Evolutionary conservation across 2,113 vertebrate genomes (phyloP), one percentile per base, ranked within the genome.

Genomic region (Chlorocebus sabaeus): DNA sequence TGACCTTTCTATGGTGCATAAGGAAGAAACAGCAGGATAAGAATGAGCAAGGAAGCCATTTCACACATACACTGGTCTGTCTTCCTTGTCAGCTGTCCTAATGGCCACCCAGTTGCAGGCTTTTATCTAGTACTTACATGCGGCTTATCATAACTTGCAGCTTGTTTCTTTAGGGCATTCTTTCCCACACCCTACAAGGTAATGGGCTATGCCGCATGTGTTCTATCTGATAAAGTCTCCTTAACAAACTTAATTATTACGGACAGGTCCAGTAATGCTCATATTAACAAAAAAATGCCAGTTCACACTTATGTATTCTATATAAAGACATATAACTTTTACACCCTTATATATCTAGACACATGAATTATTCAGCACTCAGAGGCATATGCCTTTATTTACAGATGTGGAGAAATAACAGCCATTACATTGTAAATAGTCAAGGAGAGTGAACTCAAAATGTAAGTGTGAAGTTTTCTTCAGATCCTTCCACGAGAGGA

Each of bases 141-240:
- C 27, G 57, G 55, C 32, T 87, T 84, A 79, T 89, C 67, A 6
- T 89, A 94, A 84, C 43, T 76, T 70, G 32, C 43, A 91, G 61
- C 38, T 90, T 94, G 27, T 90, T 92, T 79, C 55, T 87, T 92
- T 57, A 90, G 27, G 75, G n/a, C 35, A 48, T 87, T 93, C 30
- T 83, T 22, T 70, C 23, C n/a, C 35, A 72, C 7, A 57, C 3
- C 0, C 38, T 59, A 1, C 32, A 59, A 89, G 11, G 86, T 85
- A 81, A 93, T 78, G 61, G 59, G 52, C 52, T 79, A 0, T 78
- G 38, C 32, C 89, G 18, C 48, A 5, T 73, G 20, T 93, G 30
- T 84, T 84, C 23, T 95, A 78, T 52, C 55, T 81, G 91, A 80
- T 97, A 75, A 97, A 84, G 17, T 85, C 25, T 91, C 35, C 59